Evolutionary conservation across 1,140 invertebrate genomes (phyloP).

Genomic region (Ceratina australensis): DNA sequence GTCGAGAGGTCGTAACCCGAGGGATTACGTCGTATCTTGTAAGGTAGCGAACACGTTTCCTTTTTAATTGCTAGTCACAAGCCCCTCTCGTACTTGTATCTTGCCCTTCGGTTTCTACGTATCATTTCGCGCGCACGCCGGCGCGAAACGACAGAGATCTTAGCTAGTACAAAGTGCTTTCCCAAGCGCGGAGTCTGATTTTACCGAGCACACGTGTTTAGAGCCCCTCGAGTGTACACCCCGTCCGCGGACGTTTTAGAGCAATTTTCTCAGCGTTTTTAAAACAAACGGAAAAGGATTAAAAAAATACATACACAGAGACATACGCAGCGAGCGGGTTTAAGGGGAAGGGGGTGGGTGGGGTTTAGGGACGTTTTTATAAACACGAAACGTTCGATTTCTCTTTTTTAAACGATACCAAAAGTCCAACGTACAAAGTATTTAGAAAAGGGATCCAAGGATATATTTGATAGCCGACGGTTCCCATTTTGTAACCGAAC

Average conservation of each 20-base stretch:
- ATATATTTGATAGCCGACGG: neutral
- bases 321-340: too few species aligned
- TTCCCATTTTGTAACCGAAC: neutral
- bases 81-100: slow-evolving; percentile 47
- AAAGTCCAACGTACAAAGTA: slow-evolving; percentile 5
- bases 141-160: slow-evolving; percentile 17
- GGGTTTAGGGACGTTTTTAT: too few species aligned
- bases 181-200: slow-evolving; percentile 39
- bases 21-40: slow-evolving; percentile 35
- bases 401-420: slow-evolving; percentile 28
- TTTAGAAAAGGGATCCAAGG: too few species aligned
- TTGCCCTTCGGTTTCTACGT: neutral
- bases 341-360: too few species aligned
- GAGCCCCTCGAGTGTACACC: slow-evolving; percentile 39
- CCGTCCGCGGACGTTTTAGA: slow-evolving; percentile 43
- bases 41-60: slow-evolving; percentile 32
- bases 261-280: slow-evolving; percentile 19
- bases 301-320: neutral
- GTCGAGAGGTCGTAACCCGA: slow-evolving; percentile 33
- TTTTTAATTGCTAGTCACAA: slow-evolving; percentile 58
- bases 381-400: slow-evolving; percentile 21
- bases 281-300: neutral
- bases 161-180: slow-evolving; percentile 52
- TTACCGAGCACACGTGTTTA: slow-evolving; percentile 23
- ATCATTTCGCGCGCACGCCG: slow-evolving; percentile 5